Percentiles rank a stretch among this genome's conserved stretches.
Evolutionary conservation across 2,888 invertebrate genomes (phyloP).

Genomic region (Helobdella robusta): DNA sequence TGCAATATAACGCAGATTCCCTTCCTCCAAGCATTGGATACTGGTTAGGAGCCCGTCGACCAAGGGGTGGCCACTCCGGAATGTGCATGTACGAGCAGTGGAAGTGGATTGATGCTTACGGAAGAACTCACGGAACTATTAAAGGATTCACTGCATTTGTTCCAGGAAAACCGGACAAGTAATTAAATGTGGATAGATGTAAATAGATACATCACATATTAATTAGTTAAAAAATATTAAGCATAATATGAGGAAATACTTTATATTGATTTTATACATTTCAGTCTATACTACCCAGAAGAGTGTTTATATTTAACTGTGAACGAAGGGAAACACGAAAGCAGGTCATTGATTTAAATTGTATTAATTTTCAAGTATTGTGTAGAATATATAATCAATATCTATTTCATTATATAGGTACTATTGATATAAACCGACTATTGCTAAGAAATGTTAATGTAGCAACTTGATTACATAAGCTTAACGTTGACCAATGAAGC

Average conservation of each 20-base stretch:
- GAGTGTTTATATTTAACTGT: constrained; percentile 33
- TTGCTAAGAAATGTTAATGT: neutral
- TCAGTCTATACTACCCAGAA: constrained; percentile 34
- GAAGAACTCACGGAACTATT: constrained; percentile 30
- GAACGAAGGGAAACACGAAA: constrained; percentile 25
- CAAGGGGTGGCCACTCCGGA: constrained; percentile 32
- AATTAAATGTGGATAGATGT: neutral
- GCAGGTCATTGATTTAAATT: constrained; percentile 17
- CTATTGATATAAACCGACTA: neutral
- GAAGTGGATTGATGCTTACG: constrained; percentile 34
- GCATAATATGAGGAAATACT: too few species aligned
- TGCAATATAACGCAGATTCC: constrained; percentile 18
- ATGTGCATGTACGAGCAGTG: constrained; percentile 36
- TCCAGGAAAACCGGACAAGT: constrained; percentile 36
- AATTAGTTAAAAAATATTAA: neutral
- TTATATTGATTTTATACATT: too few species aligned
- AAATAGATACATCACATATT: neutral
- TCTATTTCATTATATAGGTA: neutral
- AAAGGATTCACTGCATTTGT: constrained; percentile 34
- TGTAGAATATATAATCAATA: neutral
- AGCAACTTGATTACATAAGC: neutral
- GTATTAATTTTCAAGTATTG: neutral
- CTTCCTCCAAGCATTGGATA: constrained; percentile 30
- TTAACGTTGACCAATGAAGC: too few species aligned
- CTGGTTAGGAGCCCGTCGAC: constrained; percentile 34